A percentile compares a stretch with the other conserved stretches of the same genome.
Conservation (phyloP, 1,140 invertebrate genomes). For the Arion vulgaris region DNA sequence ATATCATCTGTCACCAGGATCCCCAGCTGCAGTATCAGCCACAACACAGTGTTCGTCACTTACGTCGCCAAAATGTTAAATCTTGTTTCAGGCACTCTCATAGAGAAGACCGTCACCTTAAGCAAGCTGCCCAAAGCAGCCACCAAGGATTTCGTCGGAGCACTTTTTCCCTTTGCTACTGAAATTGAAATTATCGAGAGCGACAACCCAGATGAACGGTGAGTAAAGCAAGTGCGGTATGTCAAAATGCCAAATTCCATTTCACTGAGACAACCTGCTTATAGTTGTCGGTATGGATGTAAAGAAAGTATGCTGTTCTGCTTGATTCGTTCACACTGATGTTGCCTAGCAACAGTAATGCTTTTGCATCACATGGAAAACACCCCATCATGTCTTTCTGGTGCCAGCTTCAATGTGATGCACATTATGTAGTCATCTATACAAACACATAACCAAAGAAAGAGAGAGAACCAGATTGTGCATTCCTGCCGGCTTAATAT, state of each 20-base stretch:
- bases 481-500: too few species aligned
- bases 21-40: not conserved
- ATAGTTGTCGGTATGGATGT: not conserved
- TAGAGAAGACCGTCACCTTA: slow-evolving; percentile 38
- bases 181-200: slow-evolving; percentile 39
- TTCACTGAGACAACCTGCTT: not conserved
- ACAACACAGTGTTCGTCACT: not conserved
- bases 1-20: too few species aligned
- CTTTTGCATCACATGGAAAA: too few species aligned
- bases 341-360: not conserved
- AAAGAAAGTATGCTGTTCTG: not conserved
- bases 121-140: slow-evolving; percentile 35
- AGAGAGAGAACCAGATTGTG: too few species aligned
- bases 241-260: not conserved
- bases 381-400: too few species aligned
- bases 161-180: slow-evolving; percentile 36
- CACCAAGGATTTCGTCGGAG: slow-evolving; percentile 40
- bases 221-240: slow-evolving; percentile 19
- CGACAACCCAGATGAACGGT: slow-evolving; percentile 39
- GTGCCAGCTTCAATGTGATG: too few species aligned
- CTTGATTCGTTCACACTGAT: not conserved
- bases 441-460: too few species aligned
- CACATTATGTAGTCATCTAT: too few species aligned
- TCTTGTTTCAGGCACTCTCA: slow-evolving; percentile 34
- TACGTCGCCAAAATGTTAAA: slow-evolving; percentile 19